Evolutionary conservation across 2,888 invertebrate genomes (phyloP), one percentile per base, ranked within the genome.

Genomic region (Onchidella celtica): DNA sequence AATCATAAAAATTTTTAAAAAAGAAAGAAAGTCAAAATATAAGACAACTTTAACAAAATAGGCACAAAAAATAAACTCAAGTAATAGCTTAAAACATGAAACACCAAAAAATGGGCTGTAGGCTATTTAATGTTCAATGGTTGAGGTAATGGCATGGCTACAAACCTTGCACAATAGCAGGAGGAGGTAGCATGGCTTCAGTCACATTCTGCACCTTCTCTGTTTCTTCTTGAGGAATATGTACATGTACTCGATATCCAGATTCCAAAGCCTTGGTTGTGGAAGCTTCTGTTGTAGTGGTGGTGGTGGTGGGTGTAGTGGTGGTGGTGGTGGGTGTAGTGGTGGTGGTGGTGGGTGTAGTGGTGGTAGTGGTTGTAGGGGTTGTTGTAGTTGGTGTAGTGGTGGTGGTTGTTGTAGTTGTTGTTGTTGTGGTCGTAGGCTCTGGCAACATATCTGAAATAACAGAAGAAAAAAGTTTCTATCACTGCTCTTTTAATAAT

Each of bases 371-470:
- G 9, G 14, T 6, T 32, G 29, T 27, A 65, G 55, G 21, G 14
- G 76, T 76, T 3, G 32, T 47, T 3, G 66, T 9, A 14, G 61
- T 78, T 34, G 36, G 68, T 32, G 69, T 69, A 24, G 78, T 68
- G 21, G 36, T 78, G 27, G 59, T 36, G 2, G 76, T 34, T 34
- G 66, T 55, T 3, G 57, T 27, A 0, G 75, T 70, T 14, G 61
- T 17, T 2, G 68, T 61, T 17, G 68, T 38, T n/a, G 65, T 72
- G 38, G 79, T 79, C 9, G 70, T 63, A 47, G 79, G 61, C 36
- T 70, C 63, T 47, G 79, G 79, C n/a, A 72, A 24, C 79, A 79
- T 79, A 24, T 70, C 79, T 79, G 40, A 34, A 34, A 34, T 9
- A 36, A 34, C 2, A n/a, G 17, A n/a, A 27, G 32, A 3, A 65